phyloP scores from a whole-genome alignment of 1,140 invertebrate genomes.

The Lasaia peninsularis region DNA sequence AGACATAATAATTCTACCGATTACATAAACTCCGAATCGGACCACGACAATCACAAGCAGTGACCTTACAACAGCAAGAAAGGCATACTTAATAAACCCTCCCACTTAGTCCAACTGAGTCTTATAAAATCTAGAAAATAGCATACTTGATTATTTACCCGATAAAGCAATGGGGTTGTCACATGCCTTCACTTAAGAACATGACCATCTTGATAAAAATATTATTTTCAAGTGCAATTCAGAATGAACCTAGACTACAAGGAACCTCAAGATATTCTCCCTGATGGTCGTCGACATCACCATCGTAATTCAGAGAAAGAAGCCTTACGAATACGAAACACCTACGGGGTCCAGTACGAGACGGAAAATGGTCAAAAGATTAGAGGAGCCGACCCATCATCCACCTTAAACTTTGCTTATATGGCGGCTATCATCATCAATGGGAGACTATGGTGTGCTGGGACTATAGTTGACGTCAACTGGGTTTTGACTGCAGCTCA shows the following conservation, averaged over 20 bases:
- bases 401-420: slow-evolving; percentile 57
- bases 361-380: slow-evolving; percentile 33
- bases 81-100: no score
- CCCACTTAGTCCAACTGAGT: no score
- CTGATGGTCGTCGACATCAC: slow-evolving; percentile 21
- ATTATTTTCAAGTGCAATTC: slow-evolving; percentile 29
- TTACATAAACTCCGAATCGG: no score
- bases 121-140: no score
- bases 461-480: slow-evolving; percentile 77
- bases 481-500: slow-evolving; percentile 81
- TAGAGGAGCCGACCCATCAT: slow-evolving; percentile 38
- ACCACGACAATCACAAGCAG: no score
- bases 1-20: no score
- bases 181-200: neutral
- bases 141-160: no score
- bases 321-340: slow-evolving; percentile 40
- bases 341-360: slow-evolving; percentile 21
- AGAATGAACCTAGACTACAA: slow-evolving; percentile 25
- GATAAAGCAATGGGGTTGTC: no score
- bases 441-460: slow-evolving; percentile 76
- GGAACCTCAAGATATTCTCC: slow-evolving; percentile 4
- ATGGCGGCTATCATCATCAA: slow-evolving; percentile 66
- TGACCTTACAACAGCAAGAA: no score
- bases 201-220: neutral
- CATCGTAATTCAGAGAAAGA: slow-evolving; percentile 24